phyloP scores from a whole-genome alignment of 2,797 vertebrate species.

The Lemur catta region DNA sequence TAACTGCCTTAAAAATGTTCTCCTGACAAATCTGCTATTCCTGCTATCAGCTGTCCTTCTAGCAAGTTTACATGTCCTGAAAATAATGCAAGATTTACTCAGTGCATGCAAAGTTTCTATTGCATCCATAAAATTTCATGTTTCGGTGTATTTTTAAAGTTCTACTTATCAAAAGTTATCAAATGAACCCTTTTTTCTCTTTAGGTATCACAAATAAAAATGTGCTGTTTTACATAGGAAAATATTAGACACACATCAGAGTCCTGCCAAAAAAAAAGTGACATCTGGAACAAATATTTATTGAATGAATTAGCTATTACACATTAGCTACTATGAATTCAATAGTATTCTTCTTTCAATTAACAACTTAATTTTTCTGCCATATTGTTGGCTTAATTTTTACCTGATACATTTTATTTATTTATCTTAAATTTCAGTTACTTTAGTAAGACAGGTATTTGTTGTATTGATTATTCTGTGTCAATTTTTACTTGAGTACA shows the following conservation, averaged over 20 bases:
- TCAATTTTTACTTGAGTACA: neutral
- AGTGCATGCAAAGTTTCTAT: neutral
- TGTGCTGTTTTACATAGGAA: neutral
- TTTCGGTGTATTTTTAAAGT: neutral
- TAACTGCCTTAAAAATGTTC: neutral
- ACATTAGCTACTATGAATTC: neutral
- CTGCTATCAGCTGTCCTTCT: neutral
- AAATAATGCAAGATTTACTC: neutral
- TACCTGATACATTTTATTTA: neutral
- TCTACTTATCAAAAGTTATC: neutral
- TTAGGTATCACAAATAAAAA: neutral
- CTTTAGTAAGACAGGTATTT: neutral
- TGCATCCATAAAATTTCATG: neutral
- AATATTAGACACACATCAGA: neutral
- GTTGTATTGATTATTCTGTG: neutral
- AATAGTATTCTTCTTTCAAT: neutral
- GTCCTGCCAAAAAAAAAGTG: neutral
- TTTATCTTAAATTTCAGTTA: neutral
- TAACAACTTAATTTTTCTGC: slow-evolving; percentile 4
- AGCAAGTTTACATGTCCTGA: neutral
- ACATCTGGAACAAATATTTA: neutral
- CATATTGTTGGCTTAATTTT: neutral
- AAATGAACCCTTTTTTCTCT: neutral
- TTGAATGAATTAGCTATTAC: neutral
- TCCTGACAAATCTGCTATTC: neutral